Base-by-base conservation (phyloP, 2,113 vertebrate species). In the Gymnogyps californianus region DNA sequence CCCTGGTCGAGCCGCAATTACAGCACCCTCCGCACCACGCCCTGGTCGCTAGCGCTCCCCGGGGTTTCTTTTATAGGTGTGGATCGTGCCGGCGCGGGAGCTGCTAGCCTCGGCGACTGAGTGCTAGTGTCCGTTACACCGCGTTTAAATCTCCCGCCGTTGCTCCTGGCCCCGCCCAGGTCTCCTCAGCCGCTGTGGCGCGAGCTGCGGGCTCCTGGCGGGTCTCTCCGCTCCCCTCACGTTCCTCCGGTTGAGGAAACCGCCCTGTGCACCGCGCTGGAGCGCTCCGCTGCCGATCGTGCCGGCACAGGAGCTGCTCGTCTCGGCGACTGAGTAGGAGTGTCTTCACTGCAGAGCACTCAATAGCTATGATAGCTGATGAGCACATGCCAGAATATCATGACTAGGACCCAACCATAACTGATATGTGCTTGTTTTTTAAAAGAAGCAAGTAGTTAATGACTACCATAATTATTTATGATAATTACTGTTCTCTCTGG, bases 301-400 rank as follows among this genome's bases (percentile, higher is more conserved):
- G 51, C 14, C 0, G 3, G 40, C 47, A 54, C 2, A 2, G 4
- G 32, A 66, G 20, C 32, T 40, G 16, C 42, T 58, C 21, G 0
- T 36, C 17, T 25, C 11, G 1, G 32, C 1, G 3, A 28, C 26
- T 32, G 25, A 21, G 36, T 8, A 16, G 20, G 17, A 26, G n/a
- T 13, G 6, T 36, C 57, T n/a, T 28, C 16, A 26, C 44, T 46
- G 34, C 36, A 70, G 62, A 49, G 42, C 47, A n/a, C n/a, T 38
- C 28, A 13, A 5, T 28, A 32, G 72, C 66, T 49, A 0, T 26
- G 42, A n/a, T 13, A 67, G 20, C 25, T 36, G 25, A 34, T 26
- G 47, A 61, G 54, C 20, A n/a, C 18, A 3, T 18, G 17, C 7
- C 57, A 65, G 46, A 61, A 36, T 12, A 14, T 44, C 34, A 71